These are phyloP conservation scores for Protophormia terraenovae DNA, from an alignment of 2,888 invertebrate species.

Conservation along the genomic window DNA sequence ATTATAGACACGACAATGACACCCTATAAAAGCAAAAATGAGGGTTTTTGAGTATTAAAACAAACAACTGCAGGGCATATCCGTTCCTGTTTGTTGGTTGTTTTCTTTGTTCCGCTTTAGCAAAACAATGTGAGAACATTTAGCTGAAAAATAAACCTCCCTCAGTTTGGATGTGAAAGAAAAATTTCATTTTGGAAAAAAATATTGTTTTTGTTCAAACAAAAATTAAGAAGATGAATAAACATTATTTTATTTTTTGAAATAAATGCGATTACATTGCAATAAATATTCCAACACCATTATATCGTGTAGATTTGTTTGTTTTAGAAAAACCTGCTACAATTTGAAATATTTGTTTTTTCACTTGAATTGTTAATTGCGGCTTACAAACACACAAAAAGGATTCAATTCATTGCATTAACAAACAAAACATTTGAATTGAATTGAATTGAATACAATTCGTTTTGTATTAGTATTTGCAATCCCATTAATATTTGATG, in stretches of 20 bases:
- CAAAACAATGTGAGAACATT: conserved; percentile 60
- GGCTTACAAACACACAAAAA: conserved; percentile 59
- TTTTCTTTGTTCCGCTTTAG: conserved; percentile 4
- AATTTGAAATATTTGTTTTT: conserved; percentile 68
- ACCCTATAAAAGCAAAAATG: conserved; percentile 55
- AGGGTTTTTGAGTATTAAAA: too few relatives aligned
- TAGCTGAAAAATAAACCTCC: conserved; percentile 43
- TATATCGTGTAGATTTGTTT: conserved; percentile 49
- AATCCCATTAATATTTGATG: conserved; percentile 62
- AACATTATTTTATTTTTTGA: conserved; percentile 68
- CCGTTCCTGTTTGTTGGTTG: conserved; percentile 12
- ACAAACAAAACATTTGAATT: conserved; percentile 13
- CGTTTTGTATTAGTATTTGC: conserved; percentile 41
- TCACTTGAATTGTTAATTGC: conserved; percentile 71
- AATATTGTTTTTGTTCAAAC: conserved; percentile 8
- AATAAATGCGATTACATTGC: conserved; percentile 72
- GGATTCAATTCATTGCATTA: conserved; percentile 48
- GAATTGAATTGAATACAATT: conserved; percentile 16
- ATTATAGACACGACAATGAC: conserved; percentile 76
- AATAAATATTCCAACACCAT: conserved; percentile 69
- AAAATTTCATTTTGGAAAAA: conserved; percentile 34
- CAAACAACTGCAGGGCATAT: conserved; percentile 42
- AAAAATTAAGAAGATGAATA: conserved; percentile 64
- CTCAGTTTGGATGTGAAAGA: conserved; percentile 46
- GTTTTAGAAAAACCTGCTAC: conserved; percentile 69